Percentiles rank a stretch among this genome's conserved stretches.
Evolutionary conservation across 2,888 invertebrate species (phyloP).

Genomic region (Dascillus cervinus): DNA sequence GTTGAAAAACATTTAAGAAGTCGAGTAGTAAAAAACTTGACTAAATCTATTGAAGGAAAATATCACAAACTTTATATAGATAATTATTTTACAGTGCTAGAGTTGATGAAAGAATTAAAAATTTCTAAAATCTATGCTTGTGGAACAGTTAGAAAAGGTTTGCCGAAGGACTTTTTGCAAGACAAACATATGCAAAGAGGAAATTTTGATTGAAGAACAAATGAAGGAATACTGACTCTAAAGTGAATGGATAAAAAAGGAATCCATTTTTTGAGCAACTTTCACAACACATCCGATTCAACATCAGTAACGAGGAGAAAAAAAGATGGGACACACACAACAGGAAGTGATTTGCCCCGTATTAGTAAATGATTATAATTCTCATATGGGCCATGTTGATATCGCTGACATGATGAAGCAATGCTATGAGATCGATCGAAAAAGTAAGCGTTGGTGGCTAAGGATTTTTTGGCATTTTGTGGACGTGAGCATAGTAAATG

Average conservation of each 20-base stretch:
- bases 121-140: slow-evolving; percentile 1
- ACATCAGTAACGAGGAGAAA: slow-evolving; percentile 9
- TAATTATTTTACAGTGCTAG: slow-evolving; percentile 21
- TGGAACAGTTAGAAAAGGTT: slow-evolving; percentile 2
- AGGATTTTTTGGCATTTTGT: slow-evolving; percentile 13
- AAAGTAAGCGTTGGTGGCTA: slow-evolving; percentile 10
- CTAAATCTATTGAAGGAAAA: slow-evolving; percentile 7
- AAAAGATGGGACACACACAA: slow-evolving; percentile 12
- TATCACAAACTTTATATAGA: slow-evolving; percentile 22
- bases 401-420: slow-evolving; percentile 16
- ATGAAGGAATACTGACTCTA: background rate
- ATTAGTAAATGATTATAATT: slow-evolving; percentile 17
- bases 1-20: slow-evolving; percentile 20
- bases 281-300: slow-evolving; percentile 2
- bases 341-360: slow-evolving; percentile 11
- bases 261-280: slow-evolving; percentile 3
- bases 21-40: slow-evolving; percentile 12
- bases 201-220: background rate
- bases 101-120: slow-evolving; percentile 14
- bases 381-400: slow-evolving; percentile 16
- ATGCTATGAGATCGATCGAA: slow-evolving; percentile 14
- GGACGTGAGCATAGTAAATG: slow-evolving; percentile 9
- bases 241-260: slow-evolving; percentile 6
- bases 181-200: background rate
- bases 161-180: background rate